phyloP scores from a whole-genome alignment of 2,797 vertebrate species.

The Thripadectes ignobilis region DNA sequence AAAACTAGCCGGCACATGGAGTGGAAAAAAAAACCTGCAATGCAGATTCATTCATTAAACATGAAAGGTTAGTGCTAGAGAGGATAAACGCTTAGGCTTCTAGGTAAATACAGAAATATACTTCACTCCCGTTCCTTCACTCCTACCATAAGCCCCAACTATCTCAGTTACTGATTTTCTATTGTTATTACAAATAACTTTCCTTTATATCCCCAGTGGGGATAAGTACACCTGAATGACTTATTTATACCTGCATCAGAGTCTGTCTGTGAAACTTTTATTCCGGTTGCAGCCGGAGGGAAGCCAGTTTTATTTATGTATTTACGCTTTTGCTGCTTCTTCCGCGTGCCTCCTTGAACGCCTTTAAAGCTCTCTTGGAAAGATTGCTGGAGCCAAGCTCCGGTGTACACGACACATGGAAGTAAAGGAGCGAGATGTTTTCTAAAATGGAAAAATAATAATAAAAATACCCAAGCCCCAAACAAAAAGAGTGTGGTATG shows the following conservation, averaged over 20 bases:
- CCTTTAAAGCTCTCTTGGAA: not conserved
- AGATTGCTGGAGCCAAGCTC: not conserved
- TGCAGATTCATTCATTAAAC: conserved; percentile 80
- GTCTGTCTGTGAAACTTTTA: not conserved
- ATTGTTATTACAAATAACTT: conserved; percentile 26
- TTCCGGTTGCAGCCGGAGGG: not conserved
- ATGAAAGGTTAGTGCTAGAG: conserved; percentile 68
- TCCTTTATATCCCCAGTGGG: not conserved
- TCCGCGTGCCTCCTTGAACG: not conserved
- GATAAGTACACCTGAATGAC: not conserved
- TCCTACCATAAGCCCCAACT: not conserved
- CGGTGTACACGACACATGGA: rapidly evolving
- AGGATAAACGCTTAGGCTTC: conserved; percentile 37
- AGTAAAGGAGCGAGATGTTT: not conserved
- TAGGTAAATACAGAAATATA: conserved; percentile 40
- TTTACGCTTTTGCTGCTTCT: not conserved
- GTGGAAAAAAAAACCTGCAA: conserved; percentile 65
- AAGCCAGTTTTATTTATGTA: not conserved
- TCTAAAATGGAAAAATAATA: not conserved
- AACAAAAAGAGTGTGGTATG: not conserved
- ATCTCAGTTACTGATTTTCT: conserved; percentile 41
- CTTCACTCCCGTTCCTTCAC: not conserved
- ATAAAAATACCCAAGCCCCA: not conserved
- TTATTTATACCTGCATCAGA: not conserved
- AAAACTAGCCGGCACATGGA: conserved; percentile 66